These are phyloP conservation scores for Epinotia bilunana DNA, from an alignment of 2,888 invertebrate genomes.

Conservation along the genomic window DNA sequence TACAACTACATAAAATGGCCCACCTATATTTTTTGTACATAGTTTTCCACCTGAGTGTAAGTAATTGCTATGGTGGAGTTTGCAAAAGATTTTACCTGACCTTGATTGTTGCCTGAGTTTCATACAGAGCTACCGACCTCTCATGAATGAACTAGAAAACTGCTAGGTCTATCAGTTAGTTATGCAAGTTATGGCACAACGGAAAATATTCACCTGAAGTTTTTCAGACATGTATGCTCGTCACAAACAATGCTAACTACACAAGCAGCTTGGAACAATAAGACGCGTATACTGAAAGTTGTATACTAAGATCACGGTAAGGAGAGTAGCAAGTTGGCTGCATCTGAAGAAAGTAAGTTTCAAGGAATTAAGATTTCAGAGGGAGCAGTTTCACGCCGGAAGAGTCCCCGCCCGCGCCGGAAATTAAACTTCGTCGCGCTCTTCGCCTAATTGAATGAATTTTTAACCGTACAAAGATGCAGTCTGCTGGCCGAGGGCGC, in stretches of 20 bases:
- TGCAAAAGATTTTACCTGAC: too few species aligned
- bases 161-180: neutral
- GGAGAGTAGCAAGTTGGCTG: conserved; percentile 43
- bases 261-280: conserved; percentile 39
- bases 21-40: too few species aligned
- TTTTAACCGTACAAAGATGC: conserved; percentile 81
- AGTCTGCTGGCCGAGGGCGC: conserved; percentile 68
- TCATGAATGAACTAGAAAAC: neutral
- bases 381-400: conserved; percentile 68
- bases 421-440: conserved; percentile 78
- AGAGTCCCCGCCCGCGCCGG: conserved; percentile 66
- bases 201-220: conserved; percentile 19
- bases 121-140: neutral
- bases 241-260: conserved; percentile 28
- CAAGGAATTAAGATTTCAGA: conserved; percentile 70
- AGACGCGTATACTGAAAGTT: conserved; percentile 17
- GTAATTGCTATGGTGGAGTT: too few species aligned
- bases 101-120: neutral
- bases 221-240: conserved; percentile 24
- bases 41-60: too few species aligned
- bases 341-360: conserved; percentile 60
- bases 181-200: conserved; percentile 15
- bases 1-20: too few species aligned
- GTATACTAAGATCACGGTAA: conserved; percentile 32
- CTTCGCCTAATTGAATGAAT: conserved; percentile 80